A percentile compares a stretch with the other conserved stretches of the same genome.
phyloP scores from a whole-genome alignment of 2,113 vertebrate genomes.

The Geococcyx californianus region DNA sequence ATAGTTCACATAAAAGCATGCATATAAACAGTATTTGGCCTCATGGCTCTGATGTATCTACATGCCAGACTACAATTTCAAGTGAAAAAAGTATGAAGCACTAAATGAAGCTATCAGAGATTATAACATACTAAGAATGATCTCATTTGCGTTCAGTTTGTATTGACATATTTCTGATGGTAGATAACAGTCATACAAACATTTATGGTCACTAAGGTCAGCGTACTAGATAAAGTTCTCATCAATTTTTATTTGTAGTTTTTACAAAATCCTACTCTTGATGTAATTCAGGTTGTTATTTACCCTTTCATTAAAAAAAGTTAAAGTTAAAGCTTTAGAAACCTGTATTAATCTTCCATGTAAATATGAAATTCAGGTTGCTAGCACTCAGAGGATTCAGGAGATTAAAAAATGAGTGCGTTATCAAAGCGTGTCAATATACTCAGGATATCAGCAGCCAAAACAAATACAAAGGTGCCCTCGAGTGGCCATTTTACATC shows the following conservation, averaged over 20 bases:
- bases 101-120: background rate
- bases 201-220: accelerated
- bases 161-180: background rate
- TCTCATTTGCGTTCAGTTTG: background rate
- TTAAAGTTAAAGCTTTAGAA: background rate
- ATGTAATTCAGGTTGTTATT: background rate
- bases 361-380: background rate
- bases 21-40: background rate
- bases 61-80: background rate
- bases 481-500: conserved; percentile 20
- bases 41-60: background rate
- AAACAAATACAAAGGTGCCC: conserved; percentile 47
- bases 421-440: background rate
- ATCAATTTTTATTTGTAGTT: background rate
- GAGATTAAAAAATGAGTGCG: accelerated
- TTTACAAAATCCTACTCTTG: background rate
- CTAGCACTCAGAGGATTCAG: background rate
- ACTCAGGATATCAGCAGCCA: background rate
- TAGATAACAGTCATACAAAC: background rate
- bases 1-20: background rate
- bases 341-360: background rate
- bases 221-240: background rate
- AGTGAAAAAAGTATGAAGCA: background rate
- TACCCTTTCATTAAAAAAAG: background rate
- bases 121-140: background rate